Evolutionary conservation across 2,888 invertebrate species (phyloP), one percentile per base, ranked within the genome.

Genomic region (Callosobruchus maculatus): DNA sequence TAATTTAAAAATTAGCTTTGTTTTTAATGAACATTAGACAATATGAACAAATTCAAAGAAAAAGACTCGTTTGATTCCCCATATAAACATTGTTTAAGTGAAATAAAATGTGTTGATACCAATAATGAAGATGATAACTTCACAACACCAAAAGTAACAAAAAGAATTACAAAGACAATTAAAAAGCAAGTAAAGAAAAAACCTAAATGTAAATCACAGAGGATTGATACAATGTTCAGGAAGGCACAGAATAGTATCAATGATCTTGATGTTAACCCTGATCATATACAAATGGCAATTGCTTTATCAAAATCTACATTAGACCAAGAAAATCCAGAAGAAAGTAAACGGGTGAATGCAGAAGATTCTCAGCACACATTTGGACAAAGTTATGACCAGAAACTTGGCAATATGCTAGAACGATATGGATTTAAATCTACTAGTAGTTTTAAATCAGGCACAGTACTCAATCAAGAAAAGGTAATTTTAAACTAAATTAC

Each of bases 241-340:
- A 82, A 88, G 87, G 76, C 89, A 87, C 86, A 87, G 87, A 80
- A 85, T 82, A 81, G 87, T 88, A 76, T 90, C 87, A 75, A 81
- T 85, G 77, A 86, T 85, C 81, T 88, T 72, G 91, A 92, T 83
- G 86, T 91, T 70, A 90, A 92, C 86, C 87, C 91, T 0, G 91
- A 93, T 80, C 91, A 93, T 78, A 85, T 93, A 76, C 92, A 92
- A 83, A 81, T 93, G 84, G 93, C 92, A 69, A 87, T 93, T 79
- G 92, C 92, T 20, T 83, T 93, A 74, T 93, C 93, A 1, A 90
- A 89, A 82, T 93, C 93, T 0, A 83, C 89, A 3, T 82, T 83
- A 75, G 81, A 83, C 67, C 78, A 78, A 74, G 77, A 78, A 71
- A 75, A 75, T 72, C 76, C 74, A n/a, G 74, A 75, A 68, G 74